These are phyloP conservation scores for Aurelia aurita complex sp. Pacific DNA, from an alignment of 30 jellyfish, hydroid and myxozoan genomes.

Conservation along the genomic window DNA sequence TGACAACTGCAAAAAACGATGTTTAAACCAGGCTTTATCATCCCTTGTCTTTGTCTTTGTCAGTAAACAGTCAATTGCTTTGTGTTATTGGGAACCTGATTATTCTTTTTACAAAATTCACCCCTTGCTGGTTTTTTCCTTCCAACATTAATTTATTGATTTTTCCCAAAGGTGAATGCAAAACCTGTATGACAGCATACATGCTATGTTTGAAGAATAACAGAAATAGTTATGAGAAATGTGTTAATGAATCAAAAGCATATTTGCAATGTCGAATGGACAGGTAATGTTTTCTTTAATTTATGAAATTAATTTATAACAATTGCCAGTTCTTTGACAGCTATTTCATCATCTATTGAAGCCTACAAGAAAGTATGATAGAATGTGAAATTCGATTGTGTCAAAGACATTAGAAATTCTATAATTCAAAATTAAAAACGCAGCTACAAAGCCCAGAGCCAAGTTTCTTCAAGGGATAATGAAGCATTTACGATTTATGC, in stretches of 20 bases:
- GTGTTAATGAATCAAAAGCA: slow-evolving; percentile 74
- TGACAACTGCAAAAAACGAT: no score
- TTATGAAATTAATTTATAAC: neutral
- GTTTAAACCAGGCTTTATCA: no score
- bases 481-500: neutral
- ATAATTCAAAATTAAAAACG: neutral
- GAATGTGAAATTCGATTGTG: neutral
- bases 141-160: neutral
- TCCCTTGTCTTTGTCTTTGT: no score
- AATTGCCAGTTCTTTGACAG: neutral
- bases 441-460: neutral
- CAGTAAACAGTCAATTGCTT: neutral
- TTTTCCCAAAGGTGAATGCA: slow-evolving; percentile 75
- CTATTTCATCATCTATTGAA: no score
- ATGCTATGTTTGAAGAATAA: slow-evolving; percentile 77
- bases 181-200: slow-evolving; percentile 63
- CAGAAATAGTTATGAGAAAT: slow-evolving; percentile 41
- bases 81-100: neutral
- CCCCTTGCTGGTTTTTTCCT: no score
- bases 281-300: slow-evolving; percentile 18
- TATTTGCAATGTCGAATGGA: slow-evolving; percentile 92
- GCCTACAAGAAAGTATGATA: neutral
- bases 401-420: neutral
- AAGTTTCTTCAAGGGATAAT: neutral
- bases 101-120: no score